Evolutionary conservation across 2,888 invertebrate species (phyloP).

Genomic region (Leptopilina drosophilae): DNA sequence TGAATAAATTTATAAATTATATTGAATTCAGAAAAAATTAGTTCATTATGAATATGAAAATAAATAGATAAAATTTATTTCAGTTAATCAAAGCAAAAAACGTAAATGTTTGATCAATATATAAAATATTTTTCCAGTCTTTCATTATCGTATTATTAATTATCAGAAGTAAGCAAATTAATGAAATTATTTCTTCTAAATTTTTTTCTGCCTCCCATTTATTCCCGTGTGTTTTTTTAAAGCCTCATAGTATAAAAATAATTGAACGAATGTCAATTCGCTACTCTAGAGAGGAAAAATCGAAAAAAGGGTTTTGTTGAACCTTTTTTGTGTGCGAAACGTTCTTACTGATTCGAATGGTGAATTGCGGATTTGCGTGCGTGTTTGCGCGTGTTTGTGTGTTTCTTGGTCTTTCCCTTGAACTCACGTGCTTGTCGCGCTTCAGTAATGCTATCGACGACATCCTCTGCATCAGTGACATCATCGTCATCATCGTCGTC

Average conservation of each 20-base stretch:
- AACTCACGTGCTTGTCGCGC: conserved; percentile 92
- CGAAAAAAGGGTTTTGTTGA: background rate
- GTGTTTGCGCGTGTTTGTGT: conserved; percentile 69
- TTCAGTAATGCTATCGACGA: conserved; percentile 82
- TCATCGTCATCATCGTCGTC: conserved; percentile 74
- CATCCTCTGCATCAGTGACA: conserved; percentile 81
- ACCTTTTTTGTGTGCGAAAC: background rate
- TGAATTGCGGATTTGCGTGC: conserved; percentile 61
- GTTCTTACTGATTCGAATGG: conserved; percentile 36
- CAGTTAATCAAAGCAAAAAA: no score
- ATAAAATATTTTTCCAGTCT: no score
- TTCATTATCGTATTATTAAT: background rate
- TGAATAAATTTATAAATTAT: no score
- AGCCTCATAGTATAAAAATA: conserved; percentile 7
- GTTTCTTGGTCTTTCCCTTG: conserved; percentile 80
- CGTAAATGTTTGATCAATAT: no score
- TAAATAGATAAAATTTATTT: no score
- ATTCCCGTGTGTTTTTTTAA: background rate
- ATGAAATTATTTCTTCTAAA: background rate
- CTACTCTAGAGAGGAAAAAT: conserved; percentile 29
- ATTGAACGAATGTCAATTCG: conserved; percentile 1
- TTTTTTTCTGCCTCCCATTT: background rate
- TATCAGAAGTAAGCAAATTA: no score
- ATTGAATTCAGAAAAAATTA: no score
- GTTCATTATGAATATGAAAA: no score